Evolutionary conservation across 1,140 invertebrate species (phyloP).

Genomic region (Aphaenogaster rudis): DNA sequence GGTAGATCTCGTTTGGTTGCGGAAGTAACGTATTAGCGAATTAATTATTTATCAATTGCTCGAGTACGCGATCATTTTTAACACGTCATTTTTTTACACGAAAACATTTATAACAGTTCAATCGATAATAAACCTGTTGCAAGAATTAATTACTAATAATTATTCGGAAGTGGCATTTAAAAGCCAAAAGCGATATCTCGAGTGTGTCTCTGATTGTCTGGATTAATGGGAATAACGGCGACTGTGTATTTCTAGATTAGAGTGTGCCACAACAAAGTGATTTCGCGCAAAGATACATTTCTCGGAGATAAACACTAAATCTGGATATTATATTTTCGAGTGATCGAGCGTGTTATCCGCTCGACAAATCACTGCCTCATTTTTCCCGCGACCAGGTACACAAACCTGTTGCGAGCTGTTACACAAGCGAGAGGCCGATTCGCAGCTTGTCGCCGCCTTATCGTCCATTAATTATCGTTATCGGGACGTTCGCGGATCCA

Average conservation of each 20-base stretch:
- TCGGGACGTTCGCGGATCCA: slow-evolving; percentile 26
- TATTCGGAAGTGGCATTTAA: background rate
- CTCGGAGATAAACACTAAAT: background rate
- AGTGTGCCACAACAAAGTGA: background rate
- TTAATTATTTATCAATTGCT: background rate
- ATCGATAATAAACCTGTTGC: background rate
- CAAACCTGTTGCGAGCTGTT: background rate
- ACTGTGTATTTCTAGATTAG: background rate
- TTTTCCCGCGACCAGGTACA: background rate
- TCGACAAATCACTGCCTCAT: background rate
- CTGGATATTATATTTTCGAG: background rate
- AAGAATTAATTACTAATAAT: background rate
- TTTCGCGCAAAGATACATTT: background rate
- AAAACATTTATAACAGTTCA: background rate
- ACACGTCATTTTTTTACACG: no score
- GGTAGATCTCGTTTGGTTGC: background rate
- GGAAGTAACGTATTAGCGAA: background rate
- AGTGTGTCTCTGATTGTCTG: background rate
- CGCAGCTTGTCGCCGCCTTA: slow-evolving; percentile 18
- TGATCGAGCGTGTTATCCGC: background rate
- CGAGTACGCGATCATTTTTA: background rate
- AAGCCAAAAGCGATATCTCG: background rate
- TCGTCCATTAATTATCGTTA: slow-evolving; percentile 51
- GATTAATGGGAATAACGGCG: slow-evolving; percentile 11
- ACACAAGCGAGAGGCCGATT: slow-evolving; percentile 15